These are phyloP conservation scores for Actinia equina DNA, from an alignment of 64 coral and sea anemone genomes.

Conservation along the genomic window DNA sequence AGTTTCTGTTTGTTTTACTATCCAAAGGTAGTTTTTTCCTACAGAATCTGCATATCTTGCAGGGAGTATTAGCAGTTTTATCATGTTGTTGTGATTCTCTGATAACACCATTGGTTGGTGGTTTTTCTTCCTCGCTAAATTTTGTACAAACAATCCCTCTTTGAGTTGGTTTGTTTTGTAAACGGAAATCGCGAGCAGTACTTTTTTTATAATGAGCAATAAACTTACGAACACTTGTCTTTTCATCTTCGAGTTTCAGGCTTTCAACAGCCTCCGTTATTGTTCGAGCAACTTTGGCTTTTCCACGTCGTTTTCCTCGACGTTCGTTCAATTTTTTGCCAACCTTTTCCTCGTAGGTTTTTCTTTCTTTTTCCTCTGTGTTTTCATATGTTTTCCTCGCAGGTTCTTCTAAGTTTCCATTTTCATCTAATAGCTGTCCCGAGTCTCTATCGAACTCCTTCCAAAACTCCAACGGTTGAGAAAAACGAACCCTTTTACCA, in stretches of 20 bases:
- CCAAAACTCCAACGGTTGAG: constrained; percentile 66
- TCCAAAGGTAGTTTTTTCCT: neutral
- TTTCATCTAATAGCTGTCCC: constrained; percentile 3
- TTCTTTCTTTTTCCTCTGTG: neutral
- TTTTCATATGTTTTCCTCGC: neutral
- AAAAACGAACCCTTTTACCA: constrained; percentile 53
- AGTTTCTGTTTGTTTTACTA: neutral
- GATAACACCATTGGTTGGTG: neutral
- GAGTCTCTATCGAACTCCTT: constrained; percentile 68
- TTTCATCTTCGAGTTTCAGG: constrained; percentile 36
- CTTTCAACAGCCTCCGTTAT: constrained; percentile 39
- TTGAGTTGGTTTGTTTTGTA: neutral
- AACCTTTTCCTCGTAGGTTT: neutral
- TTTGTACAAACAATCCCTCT: neutral
- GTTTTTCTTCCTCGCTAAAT: neutral
- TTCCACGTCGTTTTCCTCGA: constrained; percentile 17
- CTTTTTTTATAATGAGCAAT: constrained; percentile 14
- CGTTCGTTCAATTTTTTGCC: neutral
- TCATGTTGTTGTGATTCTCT: neutral
- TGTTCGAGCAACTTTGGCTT: constrained; percentile 2
- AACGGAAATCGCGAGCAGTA: neutral
- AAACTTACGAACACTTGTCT: constrained; percentile 9
- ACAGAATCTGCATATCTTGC: neutral
- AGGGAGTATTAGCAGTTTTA: neutral
- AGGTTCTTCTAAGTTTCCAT: constrained; percentile 1